Evolutionary conservation across 1,140 invertebrate genomes (phyloP).

Genomic region (Euura saliciscinereae): DNA sequence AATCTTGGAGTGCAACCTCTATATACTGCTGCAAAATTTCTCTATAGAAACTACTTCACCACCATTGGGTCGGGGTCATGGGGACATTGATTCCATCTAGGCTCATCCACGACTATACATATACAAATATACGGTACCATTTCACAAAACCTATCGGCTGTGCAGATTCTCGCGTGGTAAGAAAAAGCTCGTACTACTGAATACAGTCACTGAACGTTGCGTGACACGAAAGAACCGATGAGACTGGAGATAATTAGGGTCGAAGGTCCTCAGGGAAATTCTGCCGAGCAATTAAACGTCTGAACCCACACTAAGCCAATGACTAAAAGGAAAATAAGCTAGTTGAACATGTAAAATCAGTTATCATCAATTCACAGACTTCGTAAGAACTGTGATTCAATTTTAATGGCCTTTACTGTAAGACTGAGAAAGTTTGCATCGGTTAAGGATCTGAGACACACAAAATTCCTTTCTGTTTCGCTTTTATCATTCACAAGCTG

Average conservation of each 20-base stretch:
- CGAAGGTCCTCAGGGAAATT: neutral
- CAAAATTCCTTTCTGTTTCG: too few species aligned
- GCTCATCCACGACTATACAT: neutral
- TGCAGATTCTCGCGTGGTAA: too few species aligned
- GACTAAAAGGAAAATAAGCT: neutral
- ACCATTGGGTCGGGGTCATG: slow-evolving; percentile 48
- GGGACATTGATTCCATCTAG: slow-evolving; percentile 42
- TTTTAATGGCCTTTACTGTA: too few species aligned
- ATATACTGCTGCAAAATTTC: neutral
- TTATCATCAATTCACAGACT: too few species aligned
- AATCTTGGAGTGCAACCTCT: neutral
- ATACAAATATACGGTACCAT: too few species aligned
- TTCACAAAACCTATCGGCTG: too few species aligned
- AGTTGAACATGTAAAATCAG: too few species aligned
- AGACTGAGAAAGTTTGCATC: too few species aligned
- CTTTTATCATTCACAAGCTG: too few species aligned
- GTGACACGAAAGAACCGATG: neutral
- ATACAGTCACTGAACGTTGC: neutral
- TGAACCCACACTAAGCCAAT: neutral
- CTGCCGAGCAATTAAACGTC: neutral
- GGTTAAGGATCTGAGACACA: too few species aligned
- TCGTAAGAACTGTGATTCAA: too few species aligned
- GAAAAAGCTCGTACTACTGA: too few species aligned
- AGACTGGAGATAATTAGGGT: neutral
- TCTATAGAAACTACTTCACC: slow-evolving; percentile 42